Base-by-base conservation (phyloP, 1,140 invertebrate genomes). In the Triops cancriformis region DNA sequence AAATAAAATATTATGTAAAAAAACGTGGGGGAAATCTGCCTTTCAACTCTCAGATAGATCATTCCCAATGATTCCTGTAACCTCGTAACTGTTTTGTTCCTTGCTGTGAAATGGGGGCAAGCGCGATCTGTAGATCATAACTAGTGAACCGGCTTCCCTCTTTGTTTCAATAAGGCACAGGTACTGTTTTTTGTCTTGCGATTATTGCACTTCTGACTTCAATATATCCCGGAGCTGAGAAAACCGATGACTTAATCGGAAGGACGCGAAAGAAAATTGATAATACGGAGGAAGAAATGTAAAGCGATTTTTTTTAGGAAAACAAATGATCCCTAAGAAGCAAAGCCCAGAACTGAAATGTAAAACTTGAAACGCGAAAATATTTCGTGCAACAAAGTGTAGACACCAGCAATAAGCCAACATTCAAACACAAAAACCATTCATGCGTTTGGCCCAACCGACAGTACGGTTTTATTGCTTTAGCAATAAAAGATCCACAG, bases 131-230 rank as follows among this genome's bases (percentile, higher is more conserved):
- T 9, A 64, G 51, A 12, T 18, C 23, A 64, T 23, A 64, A 23
- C 51, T 64, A 64, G 14, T 64, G 23, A 3, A 64, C 51, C 51
- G 51, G 51, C 51, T 64, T 64, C 23, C 51, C n/a, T 64, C 6
- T 64, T 64, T 45, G 3, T 64, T 37, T 64, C 51, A 23, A 0
- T 64, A 64, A 64, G 51, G 51, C 51, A 64, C 51, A 64, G 51
- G 51, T 64, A 23, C 51, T 64, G 51, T 64, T 64, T 64, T 37
- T 64, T 64, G 51, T 64, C 51, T 64, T 64, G 14, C 51, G 23
- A 64, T 64, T 64, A 64, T 64, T 64, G 51, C 51, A 64, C 51
- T 18, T 64, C 51, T 64, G 51, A 64, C 51, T 64, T 64, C 51
- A 64, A 23, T 64, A 64, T n/a, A 64, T 64, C 51, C 51, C 51